Evolutionary conservation across 1,140 invertebrate species (phyloP).

Genomic region (Sycobia sp.): DNA sequence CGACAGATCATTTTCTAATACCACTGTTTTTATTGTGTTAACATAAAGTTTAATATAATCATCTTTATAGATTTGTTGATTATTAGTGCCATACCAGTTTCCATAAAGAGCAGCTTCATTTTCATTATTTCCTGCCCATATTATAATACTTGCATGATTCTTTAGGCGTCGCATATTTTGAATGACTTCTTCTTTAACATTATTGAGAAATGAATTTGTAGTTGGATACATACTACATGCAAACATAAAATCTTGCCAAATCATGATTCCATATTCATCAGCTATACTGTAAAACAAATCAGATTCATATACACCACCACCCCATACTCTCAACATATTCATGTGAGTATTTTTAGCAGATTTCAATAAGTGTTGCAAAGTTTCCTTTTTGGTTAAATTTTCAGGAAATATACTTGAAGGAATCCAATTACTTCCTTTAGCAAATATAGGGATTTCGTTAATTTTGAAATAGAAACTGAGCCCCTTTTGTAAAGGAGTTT

Average conservation of each 20-base stretch:
- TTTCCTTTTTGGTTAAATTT: constrained; percentile 61
- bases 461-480: constrained; percentile 87
- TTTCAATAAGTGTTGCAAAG: constrained; percentile 67
- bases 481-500: constrained; percentile 72
- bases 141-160: constrained; percentile 85
- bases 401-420: constrained; percentile 89
- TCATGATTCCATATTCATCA: constrained; percentile 80
- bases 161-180: constrained; percentile 86
- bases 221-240: constrained; percentile 95
- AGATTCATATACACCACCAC: constrained; percentile 93
- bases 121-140: constrained; percentile 97
- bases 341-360: constrained; percentile 82
- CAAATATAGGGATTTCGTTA: constrained; percentile 88
- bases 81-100: constrained; percentile 81
- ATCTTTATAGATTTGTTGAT: constrained; percentile 67
- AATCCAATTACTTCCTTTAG: constrained; percentile 97
- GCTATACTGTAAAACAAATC: constrained; percentile 89
- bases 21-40: constrained; percentile 73
- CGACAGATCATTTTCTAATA: constrained; percentile 67
- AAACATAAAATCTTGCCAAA: constrained; percentile 98
- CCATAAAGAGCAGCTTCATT: constrained; percentile 88
- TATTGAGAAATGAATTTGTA: constrained; percentile 72
- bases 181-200: constrained; percentile 77
- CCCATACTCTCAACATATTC: constrained; percentile 97
- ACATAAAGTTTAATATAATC: constrained; percentile 91